Conservation (phyloP, 2,113 vertebrate genomes). For the Podarcis cretensis region DNA sequence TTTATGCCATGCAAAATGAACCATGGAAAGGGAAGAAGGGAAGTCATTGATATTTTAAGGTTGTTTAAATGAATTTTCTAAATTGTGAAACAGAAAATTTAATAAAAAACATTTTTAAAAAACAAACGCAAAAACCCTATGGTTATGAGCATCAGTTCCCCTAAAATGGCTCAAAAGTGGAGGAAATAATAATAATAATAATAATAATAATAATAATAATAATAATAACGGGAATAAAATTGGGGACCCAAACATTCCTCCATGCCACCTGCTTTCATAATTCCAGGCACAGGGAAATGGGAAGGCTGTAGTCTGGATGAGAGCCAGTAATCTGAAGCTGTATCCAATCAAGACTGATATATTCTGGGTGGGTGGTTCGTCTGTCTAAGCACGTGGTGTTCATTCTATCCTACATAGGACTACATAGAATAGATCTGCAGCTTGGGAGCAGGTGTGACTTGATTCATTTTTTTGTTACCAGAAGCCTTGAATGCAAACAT, state of each 20-base stretch:
- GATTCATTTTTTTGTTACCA: neutral
- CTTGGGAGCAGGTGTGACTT: too few species aligned
- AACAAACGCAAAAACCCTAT: too few species aligned
- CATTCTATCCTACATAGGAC: neutral
- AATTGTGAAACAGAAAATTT: too few species aligned
- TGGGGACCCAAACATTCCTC: neutral
- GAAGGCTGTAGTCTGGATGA: too few species aligned
- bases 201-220: neutral
- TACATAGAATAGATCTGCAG: too few species aligned
- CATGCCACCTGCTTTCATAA: neutral
- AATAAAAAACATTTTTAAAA: too few species aligned
- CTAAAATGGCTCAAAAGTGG: neutral
- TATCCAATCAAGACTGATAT: neutral
- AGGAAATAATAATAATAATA: neutral
- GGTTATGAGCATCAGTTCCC: neutral
- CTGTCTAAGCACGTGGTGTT: neutral
- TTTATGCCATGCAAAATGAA: too few species aligned
- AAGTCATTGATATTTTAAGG: too few species aligned
- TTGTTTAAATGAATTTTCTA: too few species aligned
- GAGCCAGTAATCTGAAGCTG: neutral
- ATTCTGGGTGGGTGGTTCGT: neutral
- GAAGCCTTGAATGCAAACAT: neutral
- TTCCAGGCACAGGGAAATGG: neutral
- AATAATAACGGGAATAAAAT: too few species aligned
- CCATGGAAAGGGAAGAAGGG: too few species aligned